Evolutionary conservation across 2,113 vertebrate genomes (phyloP).

Genomic region (Zootoca vivipara): DNA sequence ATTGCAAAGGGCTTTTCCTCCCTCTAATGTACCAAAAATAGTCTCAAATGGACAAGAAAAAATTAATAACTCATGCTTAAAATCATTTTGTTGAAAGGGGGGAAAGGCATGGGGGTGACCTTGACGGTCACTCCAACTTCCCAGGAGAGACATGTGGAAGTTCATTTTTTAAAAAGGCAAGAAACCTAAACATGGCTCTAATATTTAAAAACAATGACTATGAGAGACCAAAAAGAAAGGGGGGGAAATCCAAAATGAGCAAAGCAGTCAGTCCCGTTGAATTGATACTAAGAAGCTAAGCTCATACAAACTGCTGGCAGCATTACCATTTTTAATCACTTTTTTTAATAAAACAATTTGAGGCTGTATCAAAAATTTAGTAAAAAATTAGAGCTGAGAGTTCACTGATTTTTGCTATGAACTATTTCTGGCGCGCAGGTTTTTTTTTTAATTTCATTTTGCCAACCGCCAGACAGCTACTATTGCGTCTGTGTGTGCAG

Average conservation of each 20-base stretch:
- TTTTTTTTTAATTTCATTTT: slow-evolving; percentile 29
- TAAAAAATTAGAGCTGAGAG: slow-evolving; percentile 87
- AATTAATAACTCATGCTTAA: slow-evolving; percentile 59
- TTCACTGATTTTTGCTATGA: slow-evolving; percentile 72
- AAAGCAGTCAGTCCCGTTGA: slow-evolving; percentile 68
- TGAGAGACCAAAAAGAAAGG: slow-evolving; percentile 13
- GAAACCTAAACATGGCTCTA: slow-evolving; percentile 63
- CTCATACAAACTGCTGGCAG: slow-evolving; percentile 87
- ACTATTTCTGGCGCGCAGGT: slow-evolving; percentile 60
- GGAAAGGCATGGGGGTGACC: slow-evolving; percentile 48
- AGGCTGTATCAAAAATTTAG: slow-evolving; percentile 90
- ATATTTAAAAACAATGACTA: slow-evolving; percentile 69
- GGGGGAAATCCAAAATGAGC: slow-evolving; percentile 45
- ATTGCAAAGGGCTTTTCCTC: slow-evolving; percentile 84
- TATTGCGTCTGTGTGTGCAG: slow-evolving; percentile 11
- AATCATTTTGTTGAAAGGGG: slow-evolving; percentile 54
- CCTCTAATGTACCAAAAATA: slow-evolving; percentile 54
- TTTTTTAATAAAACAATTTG: slow-evolving; percentile 88
- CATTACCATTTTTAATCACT: slow-evolving; percentile 77
- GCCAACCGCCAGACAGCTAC: slow-evolving; percentile 56
- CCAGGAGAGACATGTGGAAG: slow-evolving; percentile 58
- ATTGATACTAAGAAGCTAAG: slow-evolving; percentile 76
- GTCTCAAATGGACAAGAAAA: slow-evolving; percentile 52
- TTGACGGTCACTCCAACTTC: slow-evolving; percentile 52
- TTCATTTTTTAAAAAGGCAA: slow-evolving; percentile 67